Evolutionary conservation across 2,888 invertebrate genomes (phyloP), one percentile per base, ranked within the genome.

Genomic region (Microchrysa polita): DNA sequence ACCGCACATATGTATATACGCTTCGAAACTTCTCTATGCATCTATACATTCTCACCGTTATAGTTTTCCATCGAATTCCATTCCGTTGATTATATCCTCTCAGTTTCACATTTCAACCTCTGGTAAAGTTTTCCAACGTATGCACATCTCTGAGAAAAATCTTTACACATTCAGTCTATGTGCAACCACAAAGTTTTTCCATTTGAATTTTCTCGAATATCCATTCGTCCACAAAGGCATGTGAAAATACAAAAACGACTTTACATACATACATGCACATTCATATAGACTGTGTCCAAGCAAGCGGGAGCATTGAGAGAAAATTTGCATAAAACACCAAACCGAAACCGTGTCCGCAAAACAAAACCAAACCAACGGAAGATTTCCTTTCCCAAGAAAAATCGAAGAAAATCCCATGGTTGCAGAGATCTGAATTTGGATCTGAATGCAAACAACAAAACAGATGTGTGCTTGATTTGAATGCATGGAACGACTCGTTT

Each of bases 391-490:
- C 22, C 20, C 5, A 10, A 20, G 10, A 23, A 27, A 60, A 60
- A 60, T 60, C 59, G 59, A 60, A 60, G 27, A 27, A 27, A 60
- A 60, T 23, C 27, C 18, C 27, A 27, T 20, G 23, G 5, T 60
- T 22, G 18, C 20, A n/a, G 16, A 48, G 4, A 23, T 2, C 23
- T 27, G 23, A 2, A 27, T 60, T 27, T 60, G 20, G 27, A 27
- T 60, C 27, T 27, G 20, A 60, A 27, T 60, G 59, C 59, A 60
- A 60, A 60, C 59, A 60, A 60, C 59, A 60, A 60, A 60, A 12
- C 59, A 60, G 59, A 60, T 60, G 59, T 60, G 27, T 16, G 27
- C 23, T 60, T 23, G 27, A 60, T 60, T 60, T 12, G 27, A 60
- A 60, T 60, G 59, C 59, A 60, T 60, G 59, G 59, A 60, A 60